Conservation (phyloP, 2,113 vertebrate genomes). For the Siphamia tubifer region DNA sequence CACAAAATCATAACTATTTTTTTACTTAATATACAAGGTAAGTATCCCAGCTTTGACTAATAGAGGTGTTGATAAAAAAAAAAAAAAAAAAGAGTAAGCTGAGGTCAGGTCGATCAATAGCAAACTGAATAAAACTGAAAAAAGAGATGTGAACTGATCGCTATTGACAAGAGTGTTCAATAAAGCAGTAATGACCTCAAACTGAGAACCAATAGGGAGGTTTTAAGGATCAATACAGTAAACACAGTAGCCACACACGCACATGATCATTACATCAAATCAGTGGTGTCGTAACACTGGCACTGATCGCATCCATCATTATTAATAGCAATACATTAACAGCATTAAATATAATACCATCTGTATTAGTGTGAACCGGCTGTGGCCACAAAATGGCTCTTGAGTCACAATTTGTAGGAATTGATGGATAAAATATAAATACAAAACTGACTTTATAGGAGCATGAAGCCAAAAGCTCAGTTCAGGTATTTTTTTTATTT, state of each 20-base stretch:
- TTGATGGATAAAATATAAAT: too few species aligned
- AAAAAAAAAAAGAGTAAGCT: slow-evolving; percentile 7
- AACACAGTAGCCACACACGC: slow-evolving; percentile 11
- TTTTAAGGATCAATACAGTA: slow-evolving; percentile 53
- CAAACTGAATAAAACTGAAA: slow-evolving; percentile 21
- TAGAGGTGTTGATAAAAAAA: background rate
- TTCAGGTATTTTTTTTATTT: too few species aligned
- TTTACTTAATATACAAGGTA: background rate
- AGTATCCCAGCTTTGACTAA: background rate
- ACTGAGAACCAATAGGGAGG: slow-evolving; percentile 32
- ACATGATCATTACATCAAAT: slow-evolving; percentile 4
- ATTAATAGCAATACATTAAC: background rate
- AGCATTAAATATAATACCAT: background rate
- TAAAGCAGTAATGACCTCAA: slow-evolving; percentile 60
- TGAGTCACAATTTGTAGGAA: too few species aligned
- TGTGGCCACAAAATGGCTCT: too few species aligned
- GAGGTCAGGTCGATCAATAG: slow-evolving; percentile 50
- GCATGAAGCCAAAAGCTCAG: too few species aligned
- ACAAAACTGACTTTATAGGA: too few species aligned
- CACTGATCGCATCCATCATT: background rate
- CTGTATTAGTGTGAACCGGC: too few species aligned
- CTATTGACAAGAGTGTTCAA: slow-evolving; percentile 51
- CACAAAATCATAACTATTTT: background rate
- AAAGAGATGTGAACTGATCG: slow-evolving; percentile 48
- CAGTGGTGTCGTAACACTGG: background rate